Evolutionary conservation across 1,140 invertebrate species (phyloP).

Genomic region (Mercenaria mercenaria): DNA sequence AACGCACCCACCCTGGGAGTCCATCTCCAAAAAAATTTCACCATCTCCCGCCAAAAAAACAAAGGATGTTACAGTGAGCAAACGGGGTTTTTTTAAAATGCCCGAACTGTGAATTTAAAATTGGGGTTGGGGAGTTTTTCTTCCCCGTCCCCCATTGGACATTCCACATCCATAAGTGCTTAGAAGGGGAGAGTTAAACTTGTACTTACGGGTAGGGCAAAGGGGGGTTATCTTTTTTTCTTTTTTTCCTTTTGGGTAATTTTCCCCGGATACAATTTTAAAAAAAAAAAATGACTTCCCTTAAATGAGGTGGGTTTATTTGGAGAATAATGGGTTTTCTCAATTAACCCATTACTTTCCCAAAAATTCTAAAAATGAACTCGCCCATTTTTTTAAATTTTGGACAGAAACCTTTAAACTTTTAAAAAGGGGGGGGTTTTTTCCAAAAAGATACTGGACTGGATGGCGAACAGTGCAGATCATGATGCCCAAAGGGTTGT

Average conservation of each 20-base stretch:
- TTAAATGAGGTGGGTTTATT: neutral
- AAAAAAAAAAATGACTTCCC: too few species aligned
- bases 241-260: too few species aligned
- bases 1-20: neutral
- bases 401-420: too few species aligned
- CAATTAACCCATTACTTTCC: too few species aligned
- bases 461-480: too few species aligned
- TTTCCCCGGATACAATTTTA: too few species aligned
- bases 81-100: neutral
- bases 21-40: slow-evolving; percentile 12
- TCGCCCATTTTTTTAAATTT: too few species aligned
- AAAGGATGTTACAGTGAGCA: slow-evolving; percentile 62
- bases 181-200: slow-evolving; percentile 79
- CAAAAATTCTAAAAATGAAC: too few species aligned
- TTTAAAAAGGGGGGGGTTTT: too few species aligned
- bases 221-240: slow-evolving; percentile 69
- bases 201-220: slow-evolving; percentile 78
- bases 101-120: slow-evolving; percentile 66
- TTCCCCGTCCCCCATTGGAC: slow-evolving; percentile 77
- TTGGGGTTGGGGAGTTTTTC: slow-evolving; percentile 65
- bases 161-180: slow-evolving; percentile 75
- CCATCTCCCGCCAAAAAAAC: slow-evolving; percentile 73
- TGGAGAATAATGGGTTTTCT: too few species aligned
- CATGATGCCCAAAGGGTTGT: too few species aligned
- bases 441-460: too few species aligned